Evolutionary conservation across 2,888 invertebrate genomes (phyloP).

Genomic region (Anorthoa munda): DNA sequence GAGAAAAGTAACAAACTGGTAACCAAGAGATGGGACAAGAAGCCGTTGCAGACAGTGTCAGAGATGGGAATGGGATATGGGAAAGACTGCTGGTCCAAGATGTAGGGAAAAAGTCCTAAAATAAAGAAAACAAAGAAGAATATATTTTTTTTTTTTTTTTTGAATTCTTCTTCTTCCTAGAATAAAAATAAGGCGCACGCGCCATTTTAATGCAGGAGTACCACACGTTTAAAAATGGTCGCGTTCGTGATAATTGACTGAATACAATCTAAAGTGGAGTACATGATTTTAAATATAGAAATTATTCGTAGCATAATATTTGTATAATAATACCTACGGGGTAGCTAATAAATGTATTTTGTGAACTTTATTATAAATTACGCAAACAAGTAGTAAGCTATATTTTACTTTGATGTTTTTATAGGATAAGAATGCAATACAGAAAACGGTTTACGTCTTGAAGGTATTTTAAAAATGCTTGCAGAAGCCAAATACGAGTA

Average conservation of each 20-base stretch:
- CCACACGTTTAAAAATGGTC: slow-evolving; percentile 39
- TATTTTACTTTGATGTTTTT: slow-evolving; percentile 27
- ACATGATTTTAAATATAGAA: slow-evolving; percentile 58
- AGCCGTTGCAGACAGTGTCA: too few relatives aligned
- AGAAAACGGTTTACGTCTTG: slow-evolving; percentile 26
- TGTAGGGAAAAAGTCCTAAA: too few relatives aligned
- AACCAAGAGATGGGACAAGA: too few relatives aligned
- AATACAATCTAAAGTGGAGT: slow-evolving; percentile 65
- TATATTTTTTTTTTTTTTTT: too few relatives aligned
- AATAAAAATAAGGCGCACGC: slow-evolving; percentile 19
- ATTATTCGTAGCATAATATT: slow-evolving; percentile 62
- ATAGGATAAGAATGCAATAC: slow-evolving; percentile 1
- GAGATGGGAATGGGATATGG: too few relatives aligned
- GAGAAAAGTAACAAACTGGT: too few relatives aligned
- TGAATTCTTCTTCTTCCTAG: too few relatives aligned
- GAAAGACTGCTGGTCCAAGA: too few relatives aligned
- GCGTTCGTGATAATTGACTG: slow-evolving; percentile 56
- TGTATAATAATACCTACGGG: slow-evolving; percentile 66
- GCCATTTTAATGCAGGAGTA: slow-evolving; percentile 45
- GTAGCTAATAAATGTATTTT: slow-evolving; percentile 43
- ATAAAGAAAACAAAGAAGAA: too few relatives aligned
- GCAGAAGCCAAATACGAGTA: slow-evolving; percentile 12
- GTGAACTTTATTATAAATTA: slow-evolving; percentile 41
- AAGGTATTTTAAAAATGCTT: slow-evolving; percentile 10
- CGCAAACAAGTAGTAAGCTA: slow-evolving; percentile 27